Conservation (phyloP, 2,888 invertebrate genomes). For the Leucophenga montana region DNA sequence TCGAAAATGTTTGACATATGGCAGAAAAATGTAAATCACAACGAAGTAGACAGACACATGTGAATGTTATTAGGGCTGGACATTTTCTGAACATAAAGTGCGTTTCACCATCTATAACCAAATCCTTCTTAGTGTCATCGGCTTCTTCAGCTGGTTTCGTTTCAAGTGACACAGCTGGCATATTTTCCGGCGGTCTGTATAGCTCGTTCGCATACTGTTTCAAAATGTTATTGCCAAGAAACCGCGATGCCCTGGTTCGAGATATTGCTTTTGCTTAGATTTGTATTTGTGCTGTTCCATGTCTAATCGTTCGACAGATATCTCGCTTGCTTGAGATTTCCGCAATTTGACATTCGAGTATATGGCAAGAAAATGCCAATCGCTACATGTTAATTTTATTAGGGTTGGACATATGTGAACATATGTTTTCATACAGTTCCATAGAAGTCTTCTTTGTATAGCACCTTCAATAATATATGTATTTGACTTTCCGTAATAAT, state of each 20-base stretch:
- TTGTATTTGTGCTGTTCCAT: constrained; percentile 30
- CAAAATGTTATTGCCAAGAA: constrained; percentile 80
- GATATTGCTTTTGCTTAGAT: constrained; percentile 55
- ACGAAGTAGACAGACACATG: too few species aligned
- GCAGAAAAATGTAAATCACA: background rate
- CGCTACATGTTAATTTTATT: too few species aligned
- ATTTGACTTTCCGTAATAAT: too few species aligned
- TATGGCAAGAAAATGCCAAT: background rate
- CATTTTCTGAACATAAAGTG: too few species aligned
- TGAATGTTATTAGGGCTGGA: too few species aligned
- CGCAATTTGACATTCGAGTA: background rate
- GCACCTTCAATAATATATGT: too few species aligned
- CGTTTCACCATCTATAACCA: constrained; percentile 65
- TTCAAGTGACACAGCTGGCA: constrained; percentile 74
- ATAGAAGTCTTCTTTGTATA: too few species aligned
- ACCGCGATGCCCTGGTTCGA: constrained; percentile 68
- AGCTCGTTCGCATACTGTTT: constrained; percentile 86
- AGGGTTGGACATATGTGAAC: too few species aligned
- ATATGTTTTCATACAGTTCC: too few species aligned
- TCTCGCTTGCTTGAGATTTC: background rate
- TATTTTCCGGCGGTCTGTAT: constrained; percentile 71
- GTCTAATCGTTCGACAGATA: background rate
- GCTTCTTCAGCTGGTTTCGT: constrained; percentile 55
- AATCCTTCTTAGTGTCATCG: constrained; percentile 56
- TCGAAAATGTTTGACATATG: background rate